Conservation (phyloP, 1,140 invertebrate genomes). For the Drosophila rufa region DNA sequence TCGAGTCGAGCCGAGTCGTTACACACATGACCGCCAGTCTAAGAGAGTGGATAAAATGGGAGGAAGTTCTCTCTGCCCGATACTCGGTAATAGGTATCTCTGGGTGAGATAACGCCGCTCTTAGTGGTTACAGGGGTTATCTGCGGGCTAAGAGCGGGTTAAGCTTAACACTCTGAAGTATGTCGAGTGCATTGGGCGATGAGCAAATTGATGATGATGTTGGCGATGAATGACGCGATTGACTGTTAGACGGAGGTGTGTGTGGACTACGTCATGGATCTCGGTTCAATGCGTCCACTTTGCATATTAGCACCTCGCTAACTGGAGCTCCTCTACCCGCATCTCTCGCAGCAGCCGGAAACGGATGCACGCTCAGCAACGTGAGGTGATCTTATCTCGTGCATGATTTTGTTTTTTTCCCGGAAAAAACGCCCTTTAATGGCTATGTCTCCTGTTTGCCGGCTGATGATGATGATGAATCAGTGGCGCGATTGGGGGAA, state of each 20-base stretch:
- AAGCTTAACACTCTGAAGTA: slow-evolving; percentile 7
- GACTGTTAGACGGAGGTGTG: slow-evolving; percentile 35
- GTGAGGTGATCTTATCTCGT: slow-evolving; percentile 65
- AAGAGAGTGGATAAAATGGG: slow-evolving; percentile 50
- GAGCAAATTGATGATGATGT: slow-evolving; percentile 52
- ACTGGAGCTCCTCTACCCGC: slow-evolving; percentile 46
- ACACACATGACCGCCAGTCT: slow-evolving; percentile 51
- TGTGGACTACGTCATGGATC: slow-evolving; percentile 53
- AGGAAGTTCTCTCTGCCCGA: slow-evolving; percentile 18
- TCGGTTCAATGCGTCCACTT: slow-evolving; percentile 54
- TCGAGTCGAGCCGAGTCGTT: slow-evolving; percentile 35
- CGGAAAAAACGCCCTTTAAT: slow-evolving; percentile 66
- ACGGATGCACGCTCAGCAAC: slow-evolving; percentile 59
- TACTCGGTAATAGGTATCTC: not conserved
- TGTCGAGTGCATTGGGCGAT: slow-evolving; percentile 70
- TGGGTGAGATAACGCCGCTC: slow-evolving; percentile 22
- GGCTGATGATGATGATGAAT: slow-evolving; percentile 26
- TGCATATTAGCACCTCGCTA: slow-evolving; percentile 72
- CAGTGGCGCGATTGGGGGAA: slow-evolving; percentile 43
- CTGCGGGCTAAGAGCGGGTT: slow-evolving; percentile 1
- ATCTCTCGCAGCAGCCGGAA: slow-evolving; percentile 40
- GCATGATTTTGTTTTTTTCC: slow-evolving; percentile 64
- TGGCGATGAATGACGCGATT: slow-evolving; percentile 47
- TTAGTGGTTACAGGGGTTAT: slow-evolving; percentile 27
- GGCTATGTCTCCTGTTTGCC: slow-evolving; percentile 55